Percentiles rank a stretch among this genome's conserved stretches.
Conservation (phyloP, 2,113 vertebrate genomes). For the Callaeas wilsoni region DNA sequence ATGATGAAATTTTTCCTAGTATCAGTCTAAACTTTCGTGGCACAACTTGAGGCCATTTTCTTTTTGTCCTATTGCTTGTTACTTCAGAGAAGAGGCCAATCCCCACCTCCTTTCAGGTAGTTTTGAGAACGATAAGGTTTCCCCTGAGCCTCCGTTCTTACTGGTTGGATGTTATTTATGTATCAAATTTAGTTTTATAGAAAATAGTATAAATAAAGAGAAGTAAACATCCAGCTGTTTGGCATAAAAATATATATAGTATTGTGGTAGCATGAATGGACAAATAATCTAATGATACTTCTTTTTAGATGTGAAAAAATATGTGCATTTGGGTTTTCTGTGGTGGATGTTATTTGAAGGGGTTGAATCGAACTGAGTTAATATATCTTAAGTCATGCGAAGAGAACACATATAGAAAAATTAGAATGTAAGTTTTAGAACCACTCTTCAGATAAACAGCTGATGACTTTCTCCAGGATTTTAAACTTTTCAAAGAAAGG, state of each 20-base stretch:
- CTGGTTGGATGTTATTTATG: neutral
- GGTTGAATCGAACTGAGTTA: neutral
- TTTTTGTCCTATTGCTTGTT: neutral
- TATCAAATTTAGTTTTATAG: neutral
- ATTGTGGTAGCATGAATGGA: neutral
- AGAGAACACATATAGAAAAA: neutral
- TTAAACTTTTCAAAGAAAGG: neutral
- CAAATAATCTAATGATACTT: neutral
- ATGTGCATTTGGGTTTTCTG: neutral
- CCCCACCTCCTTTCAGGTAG: neutral
- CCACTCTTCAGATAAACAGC: neutral
- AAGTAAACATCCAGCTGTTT: neutral
- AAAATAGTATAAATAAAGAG: neutral
- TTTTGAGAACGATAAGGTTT: neutral
- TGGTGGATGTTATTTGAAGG: neutral
- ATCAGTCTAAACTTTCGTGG: neutral
- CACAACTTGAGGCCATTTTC: neutral
- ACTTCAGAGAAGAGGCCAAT: rapidly evolving
- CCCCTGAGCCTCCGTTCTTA: neutral
- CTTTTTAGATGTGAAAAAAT: neutral
- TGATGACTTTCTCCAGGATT: neutral
- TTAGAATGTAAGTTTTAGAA: neutral
- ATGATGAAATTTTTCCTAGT: neutral
- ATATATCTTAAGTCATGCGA: neutral
- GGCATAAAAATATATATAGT: neutral